Evolutionary conservation across 2,888 invertebrate genomes (phyloP).

Genomic region (Sarcophaga rosellei): DNA sequence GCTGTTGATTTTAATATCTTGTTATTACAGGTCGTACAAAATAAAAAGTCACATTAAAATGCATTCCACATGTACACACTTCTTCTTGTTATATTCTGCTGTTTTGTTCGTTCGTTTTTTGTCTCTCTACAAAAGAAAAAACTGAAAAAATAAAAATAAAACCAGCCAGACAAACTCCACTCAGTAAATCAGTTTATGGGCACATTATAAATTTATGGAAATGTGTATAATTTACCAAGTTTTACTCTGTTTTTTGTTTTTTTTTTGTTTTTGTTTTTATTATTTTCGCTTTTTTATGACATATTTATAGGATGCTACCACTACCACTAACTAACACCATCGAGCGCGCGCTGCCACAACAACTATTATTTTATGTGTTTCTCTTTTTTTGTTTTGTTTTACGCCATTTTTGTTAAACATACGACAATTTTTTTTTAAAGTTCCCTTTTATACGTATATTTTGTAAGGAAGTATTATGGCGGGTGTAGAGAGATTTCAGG

Average conservation of each 20-base stretch:
- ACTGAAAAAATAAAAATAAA: slow-evolving; percentile 19
- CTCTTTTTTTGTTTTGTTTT: background rate
- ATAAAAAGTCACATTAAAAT: no score
- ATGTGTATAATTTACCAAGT: slow-evolving; percentile 46
- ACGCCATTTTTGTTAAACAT: background rate
- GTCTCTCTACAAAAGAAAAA: slow-evolving; percentile 2
- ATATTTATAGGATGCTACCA: slow-evolving; percentile 36
- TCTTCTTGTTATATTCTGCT: slow-evolving; percentile 43
- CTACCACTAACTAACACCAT: slow-evolving; percentile 1
- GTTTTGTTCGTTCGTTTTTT: slow-evolving; percentile 12
- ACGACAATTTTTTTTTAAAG: slow-evolving; percentile 9
- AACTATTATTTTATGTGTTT: slow-evolving; percentile 46
- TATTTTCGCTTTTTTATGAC: slow-evolving; percentile 17
- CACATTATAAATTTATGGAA: slow-evolving; percentile 48
- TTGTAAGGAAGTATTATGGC: background rate
- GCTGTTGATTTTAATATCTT: slow-evolving; percentile 41
- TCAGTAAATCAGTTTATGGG: slow-evolving; percentile 39
- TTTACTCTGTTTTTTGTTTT: background rate
- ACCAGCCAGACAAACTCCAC: slow-evolving; percentile 44
- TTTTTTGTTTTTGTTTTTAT: background rate
- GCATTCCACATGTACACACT: slow-evolving; percentile 3
- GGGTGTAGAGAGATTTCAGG: background rate
- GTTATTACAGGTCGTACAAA: slow-evolving; percentile 22
- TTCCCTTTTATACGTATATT: slow-evolving; percentile 16
- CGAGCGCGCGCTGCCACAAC: background rate